These are phyloP conservation scores for Bubo bubo DNA, from an alignment of 2,113 vertebrate species.

Conservation along the genomic window DNA sequence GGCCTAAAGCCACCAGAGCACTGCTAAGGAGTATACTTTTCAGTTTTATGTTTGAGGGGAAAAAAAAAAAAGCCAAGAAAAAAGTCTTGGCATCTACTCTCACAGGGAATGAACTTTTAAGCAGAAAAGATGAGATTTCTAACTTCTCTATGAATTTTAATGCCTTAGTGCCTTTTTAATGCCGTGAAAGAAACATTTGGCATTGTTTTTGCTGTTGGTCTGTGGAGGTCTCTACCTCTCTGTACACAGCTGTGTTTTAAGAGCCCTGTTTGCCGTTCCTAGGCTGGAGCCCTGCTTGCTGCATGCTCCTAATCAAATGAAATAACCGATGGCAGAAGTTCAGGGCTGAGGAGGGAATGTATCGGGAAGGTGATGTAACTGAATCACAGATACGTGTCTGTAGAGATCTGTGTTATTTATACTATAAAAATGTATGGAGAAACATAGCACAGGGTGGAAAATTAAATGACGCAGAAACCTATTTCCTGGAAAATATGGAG, in stretches of 20 bases:
- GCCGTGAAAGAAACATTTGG: not conserved
- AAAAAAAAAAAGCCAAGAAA: fast-evolving
- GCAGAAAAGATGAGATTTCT: not conserved
- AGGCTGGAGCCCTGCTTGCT: not conserved
- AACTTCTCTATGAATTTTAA: not conserved
- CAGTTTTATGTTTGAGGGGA: not conserved
- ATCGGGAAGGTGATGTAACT: not conserved
- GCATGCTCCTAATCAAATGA: not conserved
- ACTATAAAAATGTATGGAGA: not conserved
- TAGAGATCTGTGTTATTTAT: not conserved
- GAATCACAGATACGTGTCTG: not conserved
- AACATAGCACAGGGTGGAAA: not conserved
- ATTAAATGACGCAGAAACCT: not conserved
- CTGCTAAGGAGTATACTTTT: not conserved
- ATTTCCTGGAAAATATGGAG: not conserved
- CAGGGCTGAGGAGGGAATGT: not conserved
- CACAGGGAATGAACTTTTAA: not conserved
- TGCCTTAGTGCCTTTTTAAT: not conserved
- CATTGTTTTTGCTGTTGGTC: not conserved
- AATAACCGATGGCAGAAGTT: not conserved
- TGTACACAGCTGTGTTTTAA: not conserved
- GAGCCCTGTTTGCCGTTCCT: not conserved
- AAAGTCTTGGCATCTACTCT: not conserved
- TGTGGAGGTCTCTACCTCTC: not conserved
- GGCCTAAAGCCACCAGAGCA: not conserved